A percentile compares a stretch with the other conserved stretches of the same genome.
Evolutionary conservation across 2,888 invertebrate species (phyloP).

Genomic region (Cheilosia impressa): DNA sequence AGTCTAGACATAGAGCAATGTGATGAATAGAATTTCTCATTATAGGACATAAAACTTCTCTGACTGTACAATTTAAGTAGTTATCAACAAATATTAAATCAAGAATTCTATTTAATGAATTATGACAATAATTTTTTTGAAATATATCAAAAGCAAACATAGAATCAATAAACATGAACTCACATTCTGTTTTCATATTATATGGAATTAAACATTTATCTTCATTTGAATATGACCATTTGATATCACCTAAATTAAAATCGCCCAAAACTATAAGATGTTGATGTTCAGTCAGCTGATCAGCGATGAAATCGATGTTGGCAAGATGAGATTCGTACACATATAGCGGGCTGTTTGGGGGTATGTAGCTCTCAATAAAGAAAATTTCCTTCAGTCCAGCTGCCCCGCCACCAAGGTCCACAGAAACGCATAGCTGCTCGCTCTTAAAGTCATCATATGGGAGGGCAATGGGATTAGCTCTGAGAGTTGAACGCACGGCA

Average conservation of each 20-base stretch:
- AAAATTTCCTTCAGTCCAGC: not conserved
- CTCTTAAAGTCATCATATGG: conserved; percentile 4
- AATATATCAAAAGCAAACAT: not conserved
- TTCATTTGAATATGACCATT: no score
- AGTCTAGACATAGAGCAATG: no score
- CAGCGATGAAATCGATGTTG: no score
- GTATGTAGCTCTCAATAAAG: conserved; percentile 16
- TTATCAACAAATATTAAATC: conserved; percentile 6
- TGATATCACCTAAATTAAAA: no score
- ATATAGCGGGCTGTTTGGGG: not conserved
- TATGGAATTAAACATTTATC: no score
- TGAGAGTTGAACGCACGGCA: not conserved
- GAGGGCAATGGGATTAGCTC: not conserved
- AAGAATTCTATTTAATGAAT: conserved; percentile 16
- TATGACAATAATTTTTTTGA: conserved; percentile 18
- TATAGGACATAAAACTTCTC: conserved; percentile 5
- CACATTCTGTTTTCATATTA: no score
- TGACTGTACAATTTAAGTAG: not conserved
- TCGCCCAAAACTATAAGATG: no score
- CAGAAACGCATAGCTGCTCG: conserved; percentile 24
- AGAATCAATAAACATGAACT: no score
- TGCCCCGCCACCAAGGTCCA: not conserved
- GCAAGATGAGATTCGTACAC: no score
- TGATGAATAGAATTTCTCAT: not conserved
- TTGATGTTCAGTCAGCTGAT: no score